Conservation (phyloP, 2,797 vertebrate genomes). For the Staurois parvus region DNA sequence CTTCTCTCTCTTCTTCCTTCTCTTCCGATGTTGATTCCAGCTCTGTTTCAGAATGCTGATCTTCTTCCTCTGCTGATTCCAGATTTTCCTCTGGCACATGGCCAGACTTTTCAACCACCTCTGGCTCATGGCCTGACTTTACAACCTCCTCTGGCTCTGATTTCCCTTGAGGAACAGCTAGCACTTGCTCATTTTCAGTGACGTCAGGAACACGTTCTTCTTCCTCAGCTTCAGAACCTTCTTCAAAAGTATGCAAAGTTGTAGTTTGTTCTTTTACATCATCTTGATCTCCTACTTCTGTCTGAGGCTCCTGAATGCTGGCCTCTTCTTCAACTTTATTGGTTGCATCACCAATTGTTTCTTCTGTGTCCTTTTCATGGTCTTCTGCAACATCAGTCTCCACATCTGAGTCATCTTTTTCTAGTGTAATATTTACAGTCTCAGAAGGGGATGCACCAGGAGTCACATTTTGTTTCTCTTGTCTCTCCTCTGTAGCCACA, state of each 20-base stretch:
- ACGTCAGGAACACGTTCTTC: neutral
- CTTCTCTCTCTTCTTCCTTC: neutral
- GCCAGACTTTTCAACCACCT: neutral
- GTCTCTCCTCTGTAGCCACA: constrained; percentile 43
- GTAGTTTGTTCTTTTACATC: neutral
- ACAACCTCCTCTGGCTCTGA: neutral
- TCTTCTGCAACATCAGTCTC: neutral
- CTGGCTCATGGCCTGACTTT: no score
- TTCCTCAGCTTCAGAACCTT: neutral
- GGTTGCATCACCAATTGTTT: neutral
- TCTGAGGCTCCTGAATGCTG: neutral
- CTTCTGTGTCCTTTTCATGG: neutral
- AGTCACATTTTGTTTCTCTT: constrained; percentile 60
- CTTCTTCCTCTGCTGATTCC: neutral
- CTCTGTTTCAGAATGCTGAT: neutral
- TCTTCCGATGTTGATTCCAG: neutral
- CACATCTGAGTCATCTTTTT: constrained; percentile 29
- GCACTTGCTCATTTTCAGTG: neutral
- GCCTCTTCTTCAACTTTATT: neutral
- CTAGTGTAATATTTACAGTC: neutral
- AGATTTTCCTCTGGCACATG: neutral
- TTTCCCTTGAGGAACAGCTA: neutral
- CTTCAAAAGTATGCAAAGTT: neutral
- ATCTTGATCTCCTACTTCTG: neutral
- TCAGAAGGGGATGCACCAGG: neutral